Evolutionary conservation across 2,797 vertebrate species (phyloP).

Genomic region (Peromyscus eremicus): DNA sequence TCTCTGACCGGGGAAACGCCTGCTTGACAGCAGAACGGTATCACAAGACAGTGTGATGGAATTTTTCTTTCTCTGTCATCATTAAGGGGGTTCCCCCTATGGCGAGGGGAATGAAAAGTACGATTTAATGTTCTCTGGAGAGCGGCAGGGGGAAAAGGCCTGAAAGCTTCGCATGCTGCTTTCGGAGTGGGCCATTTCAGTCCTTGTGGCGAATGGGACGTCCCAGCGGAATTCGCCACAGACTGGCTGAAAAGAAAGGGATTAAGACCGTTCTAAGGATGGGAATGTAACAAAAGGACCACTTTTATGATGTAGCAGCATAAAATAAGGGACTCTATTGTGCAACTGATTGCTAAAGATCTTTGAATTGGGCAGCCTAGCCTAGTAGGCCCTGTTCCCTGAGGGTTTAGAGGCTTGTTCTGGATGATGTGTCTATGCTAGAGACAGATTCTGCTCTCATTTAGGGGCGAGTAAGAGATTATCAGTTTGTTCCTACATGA

Average conservation of each 20-base stretch:
- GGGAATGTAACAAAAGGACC: conserved; percentile 98
- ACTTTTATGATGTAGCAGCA: conserved; percentile 99
- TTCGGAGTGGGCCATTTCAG: conserved; percentile 93
- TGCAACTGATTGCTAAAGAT: conserved; percentile 95
- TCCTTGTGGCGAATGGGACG: conserved; percentile 94
- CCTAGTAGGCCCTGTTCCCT: conserved; percentile 89
- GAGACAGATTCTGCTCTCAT: conserved; percentile 90
- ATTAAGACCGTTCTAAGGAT: conserved; percentile 97
- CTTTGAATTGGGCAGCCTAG: conserved; percentile 92
- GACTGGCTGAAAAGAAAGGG: conserved; percentile 95
- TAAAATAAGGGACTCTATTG: conserved; percentile 98
- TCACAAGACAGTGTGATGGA: conserved; percentile 92
- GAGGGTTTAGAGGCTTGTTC: conserved; percentile 89
- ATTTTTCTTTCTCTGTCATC: conserved; percentile 95
- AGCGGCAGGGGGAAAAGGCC: conserved; percentile 91
- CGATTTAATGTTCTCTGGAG: conserved; percentile 95
- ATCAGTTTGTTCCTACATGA: conserved; percentile 94
- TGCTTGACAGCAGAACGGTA: conserved; percentile 93
- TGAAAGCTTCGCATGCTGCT: conserved; percentile 93
- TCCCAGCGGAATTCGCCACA: conserved; percentile 96
- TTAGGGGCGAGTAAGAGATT: conserved; percentile 94
- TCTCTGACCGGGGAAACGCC: conserved; percentile 90
- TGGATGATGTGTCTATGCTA: conserved; percentile 91
- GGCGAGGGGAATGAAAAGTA: conserved; percentile 94
- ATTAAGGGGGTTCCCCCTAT: conserved; percentile 94